phyloP scores from a whole-genome alignment of 1,140 invertebrate species.

The Lepidurus apus region DNA sequence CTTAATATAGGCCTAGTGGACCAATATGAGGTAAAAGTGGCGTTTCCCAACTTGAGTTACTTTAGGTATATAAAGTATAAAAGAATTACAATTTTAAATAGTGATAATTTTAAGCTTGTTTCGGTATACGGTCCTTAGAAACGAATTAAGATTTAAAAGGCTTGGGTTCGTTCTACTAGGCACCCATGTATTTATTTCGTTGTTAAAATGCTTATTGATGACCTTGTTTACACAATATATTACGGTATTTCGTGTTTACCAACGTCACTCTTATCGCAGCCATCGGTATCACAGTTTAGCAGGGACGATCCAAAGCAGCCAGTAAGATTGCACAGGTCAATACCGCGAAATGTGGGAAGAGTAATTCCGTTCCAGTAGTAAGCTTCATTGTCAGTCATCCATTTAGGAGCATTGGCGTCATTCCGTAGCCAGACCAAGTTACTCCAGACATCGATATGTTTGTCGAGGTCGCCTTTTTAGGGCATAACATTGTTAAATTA shows the following conservation, averaged over 20 bases:
- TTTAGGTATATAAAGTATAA: too few species aligned
- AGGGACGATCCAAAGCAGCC: slow-evolving; percentile 36
- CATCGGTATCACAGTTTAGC: slow-evolving; percentile 32
- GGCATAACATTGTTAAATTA: not conserved
- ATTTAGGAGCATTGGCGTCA: slow-evolving; percentile 31
- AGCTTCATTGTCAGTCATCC: slow-evolving; percentile 36
- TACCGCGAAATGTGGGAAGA: slow-evolving; percentile 35
- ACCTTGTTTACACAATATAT: not conserved
- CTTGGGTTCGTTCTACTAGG: too few species aligned
- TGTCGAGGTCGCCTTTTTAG: slow-evolving; percentile 30
- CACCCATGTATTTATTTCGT: too few species aligned
- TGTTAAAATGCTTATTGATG: too few species aligned
- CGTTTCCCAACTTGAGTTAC: too few species aligned
- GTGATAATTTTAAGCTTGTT: too few species aligned
- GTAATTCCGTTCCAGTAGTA: slow-evolving; percentile 38
- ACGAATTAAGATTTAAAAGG: too few species aligned
- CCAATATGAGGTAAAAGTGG: too few species aligned
- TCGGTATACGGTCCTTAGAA: too few species aligned
- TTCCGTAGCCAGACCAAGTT: slow-evolving; percentile 37
- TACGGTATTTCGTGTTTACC: slow-evolving; percentile 30
- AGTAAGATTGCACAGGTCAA: slow-evolving; percentile 36
- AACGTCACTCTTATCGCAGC: slow-evolving; percentile 33
- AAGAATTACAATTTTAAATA: too few species aligned
- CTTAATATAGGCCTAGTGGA: too few species aligned
- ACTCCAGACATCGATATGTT: slow-evolving; percentile 37